Conservation (phyloP, 2,113 vertebrate genomes). For the Nothoprocta pentlandii region DNA sequence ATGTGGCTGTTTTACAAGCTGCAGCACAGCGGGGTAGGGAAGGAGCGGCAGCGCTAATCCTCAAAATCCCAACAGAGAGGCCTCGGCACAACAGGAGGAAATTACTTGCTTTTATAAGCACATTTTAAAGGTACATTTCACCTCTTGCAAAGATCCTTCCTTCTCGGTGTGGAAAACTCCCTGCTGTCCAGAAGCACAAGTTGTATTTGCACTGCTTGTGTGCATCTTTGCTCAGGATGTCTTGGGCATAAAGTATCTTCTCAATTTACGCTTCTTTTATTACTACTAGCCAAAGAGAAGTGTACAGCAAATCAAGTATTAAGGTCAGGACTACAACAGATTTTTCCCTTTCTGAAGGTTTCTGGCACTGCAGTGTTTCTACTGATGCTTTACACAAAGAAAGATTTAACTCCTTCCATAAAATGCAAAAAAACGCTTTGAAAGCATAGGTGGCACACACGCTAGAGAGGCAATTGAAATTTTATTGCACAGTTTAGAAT, state of each 20-base stretch:
- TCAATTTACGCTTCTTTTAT: background rate
- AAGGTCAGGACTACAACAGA: background rate
- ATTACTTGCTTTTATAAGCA: background rate
- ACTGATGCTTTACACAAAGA: fast-evolving
- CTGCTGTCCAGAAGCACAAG: background rate
- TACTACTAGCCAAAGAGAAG: background rate
- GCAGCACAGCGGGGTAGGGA: background rate
- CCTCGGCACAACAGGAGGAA: background rate
- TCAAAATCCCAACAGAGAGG: background rate
- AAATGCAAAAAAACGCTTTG: background rate
- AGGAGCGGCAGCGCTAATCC: background rate
- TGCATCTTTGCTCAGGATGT: background rate
- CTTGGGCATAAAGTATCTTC: background rate
- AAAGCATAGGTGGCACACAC: background rate
- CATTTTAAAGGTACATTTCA: background rate
- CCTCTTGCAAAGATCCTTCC: background rate
- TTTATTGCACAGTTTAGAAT: background rate
- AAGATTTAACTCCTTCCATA: background rate
- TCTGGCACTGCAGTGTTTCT: background rate
- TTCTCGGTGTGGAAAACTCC: background rate
- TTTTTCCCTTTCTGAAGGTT: background rate
- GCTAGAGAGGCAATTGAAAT: background rate
- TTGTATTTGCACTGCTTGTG: too few species aligned
- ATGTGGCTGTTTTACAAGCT: background rate
- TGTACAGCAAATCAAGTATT: background rate